Conservation (phyloP, 2,113 vertebrate genomes). For the Sardina pilchardus region DNA sequence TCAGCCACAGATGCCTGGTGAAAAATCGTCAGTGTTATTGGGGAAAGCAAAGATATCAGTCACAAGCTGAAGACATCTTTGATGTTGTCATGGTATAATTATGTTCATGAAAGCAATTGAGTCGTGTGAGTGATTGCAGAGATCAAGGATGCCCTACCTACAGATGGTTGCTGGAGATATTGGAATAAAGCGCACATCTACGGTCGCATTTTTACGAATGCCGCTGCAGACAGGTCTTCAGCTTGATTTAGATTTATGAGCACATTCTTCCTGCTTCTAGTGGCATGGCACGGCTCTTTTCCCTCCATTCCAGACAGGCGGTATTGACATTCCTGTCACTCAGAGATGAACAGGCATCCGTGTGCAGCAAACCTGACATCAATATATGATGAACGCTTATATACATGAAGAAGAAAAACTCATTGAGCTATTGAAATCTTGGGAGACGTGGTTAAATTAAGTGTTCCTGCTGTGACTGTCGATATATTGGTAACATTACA, state of each 20-base stretch:
- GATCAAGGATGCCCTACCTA: constrained; percentile 35
- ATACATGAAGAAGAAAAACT: background rate
- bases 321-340: constrained; percentile 58
- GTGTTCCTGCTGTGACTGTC: background rate
- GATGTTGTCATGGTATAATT: constrained; percentile 45
- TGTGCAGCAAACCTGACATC: constrained; percentile 36
- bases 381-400: constrained; percentile 14
- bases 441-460: background rate
- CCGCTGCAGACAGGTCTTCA: constrained; percentile 36
- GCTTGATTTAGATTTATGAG: constrained; percentile 57
- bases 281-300: constrained; percentile 38
- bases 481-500: background rate
- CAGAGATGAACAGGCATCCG: constrained; percentile 46
- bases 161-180: constrained; percentile 52
- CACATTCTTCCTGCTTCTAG: constrained; percentile 48
- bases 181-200: constrained; percentile 36
- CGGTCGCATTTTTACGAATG: constrained; percentile 47
- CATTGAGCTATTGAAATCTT: background rate
- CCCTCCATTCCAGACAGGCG: constrained; percentile 30
- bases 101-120: constrained; percentile 47
- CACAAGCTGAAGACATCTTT: constrained; percentile 43
- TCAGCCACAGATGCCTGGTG: background rate
- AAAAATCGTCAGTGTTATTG: background rate
- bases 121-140: constrained; percentile 52
- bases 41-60: constrained; percentile 46